A percentile compares a stretch with the other conserved stretches of the same genome.
phyloP scores from a whole-genome alignment of 2,888 invertebrate species.

The Acanthosepion esculentum region DNA sequence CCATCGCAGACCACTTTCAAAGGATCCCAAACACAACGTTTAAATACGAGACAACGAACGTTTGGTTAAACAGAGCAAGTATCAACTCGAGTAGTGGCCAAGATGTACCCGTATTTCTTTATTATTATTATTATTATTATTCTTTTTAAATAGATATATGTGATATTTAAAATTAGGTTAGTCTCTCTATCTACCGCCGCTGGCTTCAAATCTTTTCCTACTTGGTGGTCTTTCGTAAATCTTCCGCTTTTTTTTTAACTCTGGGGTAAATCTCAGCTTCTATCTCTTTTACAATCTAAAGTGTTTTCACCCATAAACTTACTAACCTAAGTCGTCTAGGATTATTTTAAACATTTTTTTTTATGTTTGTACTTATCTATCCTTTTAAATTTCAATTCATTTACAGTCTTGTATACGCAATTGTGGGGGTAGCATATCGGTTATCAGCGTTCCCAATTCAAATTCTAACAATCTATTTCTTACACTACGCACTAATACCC shows the following conservation, averaged over 20 bases:
- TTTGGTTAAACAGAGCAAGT: too few relatives aligned
- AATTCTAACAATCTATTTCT: too few relatives aligned
- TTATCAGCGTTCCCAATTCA: too few relatives aligned
- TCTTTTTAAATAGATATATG: neutral
- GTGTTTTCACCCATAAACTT: neutral
- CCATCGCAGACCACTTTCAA: too few relatives aligned
- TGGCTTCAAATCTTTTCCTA: neutral
- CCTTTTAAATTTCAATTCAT: too few relatives aligned
- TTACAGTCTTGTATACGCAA: too few relatives aligned
- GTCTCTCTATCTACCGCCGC: neutral
- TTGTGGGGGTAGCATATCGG: too few relatives aligned
- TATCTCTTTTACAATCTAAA: neutral
- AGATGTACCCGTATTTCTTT: too few relatives aligned
- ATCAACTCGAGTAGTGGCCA: too few relatives aligned
- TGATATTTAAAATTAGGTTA: constrained; percentile 1
- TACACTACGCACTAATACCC: too few relatives aligned
- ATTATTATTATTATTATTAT: neutral
- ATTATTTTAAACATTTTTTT: neutral
- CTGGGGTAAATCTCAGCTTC: neutral
- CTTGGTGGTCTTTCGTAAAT: constrained; percentile 24
- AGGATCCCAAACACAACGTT: too few relatives aligned
- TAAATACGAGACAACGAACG: too few relatives aligned
- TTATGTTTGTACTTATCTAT: neutral
- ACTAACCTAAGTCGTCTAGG: neutral
- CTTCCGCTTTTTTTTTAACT: neutral